phyloP scores from a whole-genome alignment of 2,797 vertebrate species.

The Pipistrellus kuhlii region DNA sequence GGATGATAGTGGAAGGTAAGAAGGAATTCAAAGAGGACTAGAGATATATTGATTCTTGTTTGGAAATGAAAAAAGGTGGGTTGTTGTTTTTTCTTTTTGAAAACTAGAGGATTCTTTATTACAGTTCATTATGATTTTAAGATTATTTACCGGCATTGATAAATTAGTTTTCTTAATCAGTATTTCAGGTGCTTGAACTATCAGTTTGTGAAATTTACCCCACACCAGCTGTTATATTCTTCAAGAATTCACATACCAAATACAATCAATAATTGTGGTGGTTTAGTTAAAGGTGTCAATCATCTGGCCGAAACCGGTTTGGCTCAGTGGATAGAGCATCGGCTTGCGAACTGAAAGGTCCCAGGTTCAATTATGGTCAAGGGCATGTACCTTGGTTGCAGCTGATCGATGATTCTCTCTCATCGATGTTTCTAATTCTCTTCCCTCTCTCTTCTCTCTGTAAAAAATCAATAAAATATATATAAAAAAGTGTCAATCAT shows the following conservation, averaged over 20 bases:
- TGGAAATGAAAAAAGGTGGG: neutral
- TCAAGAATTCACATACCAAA: slow-evolving; percentile 22
- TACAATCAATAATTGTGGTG: neutral
- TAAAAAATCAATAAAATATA: no score
- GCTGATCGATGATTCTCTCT: no score
- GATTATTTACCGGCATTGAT: neutral
- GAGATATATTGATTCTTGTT: neutral
- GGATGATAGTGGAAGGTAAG: neutral
- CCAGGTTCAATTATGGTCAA: no score
- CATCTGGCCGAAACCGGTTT: neutral
- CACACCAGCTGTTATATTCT: neutral
- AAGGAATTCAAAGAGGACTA: neutral
- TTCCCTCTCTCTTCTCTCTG: no score
- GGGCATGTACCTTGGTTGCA: no score
- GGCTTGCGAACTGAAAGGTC: no score
- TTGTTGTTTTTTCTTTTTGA: slow-evolving; percentile 25
- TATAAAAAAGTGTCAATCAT: neutral
- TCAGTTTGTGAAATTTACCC: slow-evolving; percentile 43
- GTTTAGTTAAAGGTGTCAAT: neutral
- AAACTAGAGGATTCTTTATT: neutral
- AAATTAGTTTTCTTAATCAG: slow-evolving; percentile 40
- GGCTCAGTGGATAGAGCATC: no score
- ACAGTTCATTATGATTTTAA: neutral
- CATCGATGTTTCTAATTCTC: no score
- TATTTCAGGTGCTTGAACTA: slow-evolving; percentile 15